Evolutionary conservation across 2,797 vertebrate genomes (phyloP).

Genomic region (Fratercula arctica): DNA sequence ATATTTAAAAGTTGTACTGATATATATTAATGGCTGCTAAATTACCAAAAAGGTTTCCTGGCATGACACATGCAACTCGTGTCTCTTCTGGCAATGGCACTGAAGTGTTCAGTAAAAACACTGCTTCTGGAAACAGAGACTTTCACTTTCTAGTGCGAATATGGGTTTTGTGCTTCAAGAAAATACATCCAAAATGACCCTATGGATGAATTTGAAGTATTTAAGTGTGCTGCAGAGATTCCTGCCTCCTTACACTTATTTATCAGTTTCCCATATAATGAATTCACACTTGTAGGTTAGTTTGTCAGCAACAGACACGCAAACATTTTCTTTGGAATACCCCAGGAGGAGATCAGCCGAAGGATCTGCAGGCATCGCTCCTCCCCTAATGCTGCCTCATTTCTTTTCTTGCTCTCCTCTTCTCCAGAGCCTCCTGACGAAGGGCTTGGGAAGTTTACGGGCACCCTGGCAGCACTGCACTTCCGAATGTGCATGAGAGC

Average conservation of each 20-base stretch:
- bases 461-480: background rate
- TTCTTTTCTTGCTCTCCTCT: background rate
- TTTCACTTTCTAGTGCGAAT: background rate
- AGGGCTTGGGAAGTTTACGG: background rate
- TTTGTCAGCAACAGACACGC: background rate
- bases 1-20: background rate
- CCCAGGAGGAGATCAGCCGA: background rate
- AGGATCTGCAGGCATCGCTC: background rate
- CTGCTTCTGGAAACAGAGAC: background rate
- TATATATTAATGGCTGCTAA: constrained; percentile 6
- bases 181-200: background rate
- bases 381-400: background rate
- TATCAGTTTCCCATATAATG: background rate
- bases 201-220: background rate
- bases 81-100: background rate
- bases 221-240: background rate
- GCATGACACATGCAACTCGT: background rate
- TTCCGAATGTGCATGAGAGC: background rate
- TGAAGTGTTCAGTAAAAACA: background rate
- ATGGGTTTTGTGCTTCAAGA: background rate
- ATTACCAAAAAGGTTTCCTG: background rate
- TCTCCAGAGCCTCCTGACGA: background rate
- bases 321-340: background rate
- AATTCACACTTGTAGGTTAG: background rate
- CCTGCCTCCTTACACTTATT: background rate